Conservation (phyloP, 2,888 invertebrate genomes). For the Lasioglossum lativentre region DNA sequence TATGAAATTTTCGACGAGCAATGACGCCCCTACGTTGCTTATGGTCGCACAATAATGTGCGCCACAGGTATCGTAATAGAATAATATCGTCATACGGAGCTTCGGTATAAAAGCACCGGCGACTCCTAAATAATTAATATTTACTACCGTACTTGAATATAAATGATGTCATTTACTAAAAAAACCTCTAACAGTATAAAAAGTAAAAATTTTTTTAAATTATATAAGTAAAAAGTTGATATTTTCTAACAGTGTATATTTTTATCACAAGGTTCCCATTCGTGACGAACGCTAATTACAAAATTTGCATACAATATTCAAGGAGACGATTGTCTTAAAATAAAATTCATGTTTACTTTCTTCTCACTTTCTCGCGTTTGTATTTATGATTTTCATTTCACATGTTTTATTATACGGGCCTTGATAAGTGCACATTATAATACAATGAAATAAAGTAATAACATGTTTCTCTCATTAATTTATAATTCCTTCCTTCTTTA, state of each 20-base stretch:
- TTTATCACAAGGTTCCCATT: not conserved
- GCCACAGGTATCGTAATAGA: constrained; percentile 36
- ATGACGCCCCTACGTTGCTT: constrained; percentile 24
- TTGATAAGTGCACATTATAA: not conserved
- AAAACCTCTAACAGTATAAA: not conserved
- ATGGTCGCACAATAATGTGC: constrained; percentile 18
- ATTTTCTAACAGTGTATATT: not conserved
- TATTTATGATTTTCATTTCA: constrained; percentile 16
- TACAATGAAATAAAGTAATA: constrained; percentile 19
- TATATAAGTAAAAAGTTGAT: not conserved
- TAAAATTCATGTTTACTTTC: constrained; percentile 16
- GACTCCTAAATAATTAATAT: constrained; percentile 23
- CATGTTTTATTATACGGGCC: constrained; percentile 4
- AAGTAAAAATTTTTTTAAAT: not conserved
- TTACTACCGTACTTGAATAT: not conserved
- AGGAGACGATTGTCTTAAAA: not conserved
- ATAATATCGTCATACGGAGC: constrained; percentile 26
- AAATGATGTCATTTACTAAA: not conserved
- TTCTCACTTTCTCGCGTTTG: constrained; percentile 31
- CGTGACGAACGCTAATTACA: not conserved
- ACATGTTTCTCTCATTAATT: not conserved
- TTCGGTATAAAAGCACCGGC: not conserved
- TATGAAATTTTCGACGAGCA: constrained; percentile 37
- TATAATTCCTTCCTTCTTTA: not conserved
- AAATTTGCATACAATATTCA: constrained; percentile 29